phyloP scores from a whole-genome alignment of 1,140 invertebrate genomes.

The Drosophila sucinea region DNA sequence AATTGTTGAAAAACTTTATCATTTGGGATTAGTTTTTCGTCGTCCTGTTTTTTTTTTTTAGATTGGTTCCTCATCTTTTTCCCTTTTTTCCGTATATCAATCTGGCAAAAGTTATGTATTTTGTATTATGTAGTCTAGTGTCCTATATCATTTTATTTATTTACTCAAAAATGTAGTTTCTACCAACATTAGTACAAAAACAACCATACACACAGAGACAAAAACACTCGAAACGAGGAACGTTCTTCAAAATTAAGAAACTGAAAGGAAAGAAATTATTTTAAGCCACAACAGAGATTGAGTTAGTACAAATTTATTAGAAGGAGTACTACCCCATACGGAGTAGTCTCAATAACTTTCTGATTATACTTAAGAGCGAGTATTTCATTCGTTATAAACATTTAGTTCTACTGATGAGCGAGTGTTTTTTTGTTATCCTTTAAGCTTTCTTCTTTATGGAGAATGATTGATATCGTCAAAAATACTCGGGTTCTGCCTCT shows the following conservation, averaged over 20 bases:
- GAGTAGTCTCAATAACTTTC: too few species aligned
- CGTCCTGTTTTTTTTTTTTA: neutral
- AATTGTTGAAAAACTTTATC: conserved; percentile 13
- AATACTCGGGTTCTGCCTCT: too few species aligned
- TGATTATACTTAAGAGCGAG: too few species aligned
- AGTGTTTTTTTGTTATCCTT: too few species aligned
- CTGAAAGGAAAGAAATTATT: too few species aligned
- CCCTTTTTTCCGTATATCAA: neutral
- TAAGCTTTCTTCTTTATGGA: too few species aligned
- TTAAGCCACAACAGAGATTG: too few species aligned
- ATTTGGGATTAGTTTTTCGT: conserved; percentile 5
- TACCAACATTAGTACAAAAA: neutral
- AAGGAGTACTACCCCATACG: too few species aligned
- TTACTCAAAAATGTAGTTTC: neutral
- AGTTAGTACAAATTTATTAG: too few species aligned
- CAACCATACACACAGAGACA: conserved; percentile 8
- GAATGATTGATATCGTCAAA: too few species aligned
- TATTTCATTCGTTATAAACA: too few species aligned
- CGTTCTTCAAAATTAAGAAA: neutral
- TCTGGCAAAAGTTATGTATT: conserved; percentile 21
- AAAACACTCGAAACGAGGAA: conserved; percentile 7
- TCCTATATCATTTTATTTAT: conserved; percentile 1
- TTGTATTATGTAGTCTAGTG: conserved; percentile 13
- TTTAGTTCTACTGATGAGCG: too few species aligned
- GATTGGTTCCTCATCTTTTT: neutral